These are phyloP conservation scores for Aselliscus stoliczkanus DNA, from an alignment of 2,797 vertebrate species.

Conservation along the genomic window DNA sequence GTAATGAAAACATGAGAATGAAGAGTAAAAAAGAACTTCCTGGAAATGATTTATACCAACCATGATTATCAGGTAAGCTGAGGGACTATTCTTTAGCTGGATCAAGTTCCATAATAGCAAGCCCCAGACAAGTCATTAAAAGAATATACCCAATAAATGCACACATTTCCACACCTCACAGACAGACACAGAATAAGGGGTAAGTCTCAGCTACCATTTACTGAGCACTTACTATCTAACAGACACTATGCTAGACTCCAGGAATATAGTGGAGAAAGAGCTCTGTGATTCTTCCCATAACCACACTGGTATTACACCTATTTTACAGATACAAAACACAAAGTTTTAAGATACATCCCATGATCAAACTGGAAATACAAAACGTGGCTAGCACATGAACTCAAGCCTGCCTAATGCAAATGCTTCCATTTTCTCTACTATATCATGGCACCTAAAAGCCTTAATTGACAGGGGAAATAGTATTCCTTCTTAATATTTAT, in stretches of 20 bases:
- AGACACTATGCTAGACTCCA: neutral
- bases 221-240: neutral
- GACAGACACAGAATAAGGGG: neutral
- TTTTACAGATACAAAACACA: neutral
- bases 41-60: neutral
- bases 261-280: neutral
- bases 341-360: neutral
- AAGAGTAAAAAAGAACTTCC: neutral
- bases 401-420: neutral
- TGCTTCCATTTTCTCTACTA: neutral
- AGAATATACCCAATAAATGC: neutral
- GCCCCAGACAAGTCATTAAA: neutral
- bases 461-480: neutral
- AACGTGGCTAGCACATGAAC: neutral
- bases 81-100: neutral
- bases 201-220: neutral
- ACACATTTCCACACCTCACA: neutral
- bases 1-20: neutral
- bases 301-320: neutral
- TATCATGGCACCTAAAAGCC: neutral
- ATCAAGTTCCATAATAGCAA: neutral
- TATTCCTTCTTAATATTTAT: neutral
- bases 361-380: neutral
- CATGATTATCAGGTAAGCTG: neutral
- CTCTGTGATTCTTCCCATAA: neutral